Evolutionary conservation across 2,797 vertebrate genomes (phyloP).

Genomic region (Falco naumanni): DNA sequence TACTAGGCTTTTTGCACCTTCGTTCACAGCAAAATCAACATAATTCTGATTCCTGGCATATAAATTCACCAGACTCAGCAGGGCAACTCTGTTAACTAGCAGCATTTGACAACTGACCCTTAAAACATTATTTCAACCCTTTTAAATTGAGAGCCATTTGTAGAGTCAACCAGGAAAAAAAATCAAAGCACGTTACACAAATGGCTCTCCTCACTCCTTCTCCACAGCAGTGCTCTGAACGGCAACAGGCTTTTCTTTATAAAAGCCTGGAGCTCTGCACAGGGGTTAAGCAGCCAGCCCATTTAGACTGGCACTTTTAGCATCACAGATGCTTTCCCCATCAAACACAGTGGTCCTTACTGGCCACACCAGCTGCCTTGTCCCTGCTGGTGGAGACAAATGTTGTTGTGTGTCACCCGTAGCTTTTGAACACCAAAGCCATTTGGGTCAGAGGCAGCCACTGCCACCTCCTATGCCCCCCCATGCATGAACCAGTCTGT

Average conservation of each 20-base stretch:
- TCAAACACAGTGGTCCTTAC: not conserved
- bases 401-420: accelerated
- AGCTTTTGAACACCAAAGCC: not conserved
- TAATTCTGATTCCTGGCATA: not conserved
- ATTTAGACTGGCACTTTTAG: accelerated
- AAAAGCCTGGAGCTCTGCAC: accelerated
- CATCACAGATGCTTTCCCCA: not conserved
- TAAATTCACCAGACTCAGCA: too few relatives aligned
- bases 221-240: accelerated
- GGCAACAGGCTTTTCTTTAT: not conserved
- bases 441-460: not conserved
- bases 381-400: not conserved
- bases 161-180: too few relatives aligned
- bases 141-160: not conserved
- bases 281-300: not conserved
- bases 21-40: too few relatives aligned
- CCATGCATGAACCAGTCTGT: accelerated
- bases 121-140: not conserved
- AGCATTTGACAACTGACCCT: not conserved
- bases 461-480: not conserved
- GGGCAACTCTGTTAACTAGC: not conserved
- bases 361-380: not conserved
- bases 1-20: not conserved
- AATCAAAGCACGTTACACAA: not conserved
- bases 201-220: too few relatives aligned